These are phyloP conservation scores for Hermatobates lingyangjiaoensis DNA, from an alignment of 1,140 invertebrate species.

Conservation along the genomic window DNA sequence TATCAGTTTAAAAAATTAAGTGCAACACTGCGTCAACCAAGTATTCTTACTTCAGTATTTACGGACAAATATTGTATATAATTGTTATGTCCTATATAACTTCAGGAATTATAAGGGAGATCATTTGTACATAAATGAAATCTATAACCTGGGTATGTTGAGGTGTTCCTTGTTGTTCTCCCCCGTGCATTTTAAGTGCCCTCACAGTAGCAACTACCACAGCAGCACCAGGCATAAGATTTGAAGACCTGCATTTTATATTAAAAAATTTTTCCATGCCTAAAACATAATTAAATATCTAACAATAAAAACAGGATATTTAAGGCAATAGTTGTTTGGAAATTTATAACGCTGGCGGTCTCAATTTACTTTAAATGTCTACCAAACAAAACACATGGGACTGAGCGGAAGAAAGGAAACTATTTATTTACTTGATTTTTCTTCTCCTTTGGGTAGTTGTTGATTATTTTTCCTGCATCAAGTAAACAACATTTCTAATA, in stretches of 20 bases:
- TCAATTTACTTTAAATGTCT: too few relatives aligned
- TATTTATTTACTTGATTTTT: too few relatives aligned
- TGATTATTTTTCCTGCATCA: too few relatives aligned
- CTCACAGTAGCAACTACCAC: conserved; percentile 86
- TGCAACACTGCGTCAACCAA: background rate
- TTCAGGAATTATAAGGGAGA: background rate
- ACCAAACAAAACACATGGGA: too few relatives aligned
- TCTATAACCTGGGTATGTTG: conserved; percentile 33
- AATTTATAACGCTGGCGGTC: too few relatives aligned
- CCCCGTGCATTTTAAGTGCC: conserved; percentile 97
- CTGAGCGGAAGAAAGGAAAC: too few relatives aligned
- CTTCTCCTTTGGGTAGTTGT: too few relatives aligned
- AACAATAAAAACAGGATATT: too few relatives aligned
- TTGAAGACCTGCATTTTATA: conserved; percentile 89
- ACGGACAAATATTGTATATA: background rate
- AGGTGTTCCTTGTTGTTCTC: conserved; percentile 71
- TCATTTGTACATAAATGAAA: background rate
- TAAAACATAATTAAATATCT: conserved; percentile 20
- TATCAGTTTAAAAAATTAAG: background rate
- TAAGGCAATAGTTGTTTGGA: too few relatives aligned
- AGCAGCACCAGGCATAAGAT: conserved; percentile 66
- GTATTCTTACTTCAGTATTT: background rate
- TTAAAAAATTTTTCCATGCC: conserved; percentile 98
- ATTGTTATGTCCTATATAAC: background rate
- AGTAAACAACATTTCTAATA: too few relatives aligned